Conservation (phyloP, 1,140 invertebrate species). For the Drosophila ananassae region DNA sequence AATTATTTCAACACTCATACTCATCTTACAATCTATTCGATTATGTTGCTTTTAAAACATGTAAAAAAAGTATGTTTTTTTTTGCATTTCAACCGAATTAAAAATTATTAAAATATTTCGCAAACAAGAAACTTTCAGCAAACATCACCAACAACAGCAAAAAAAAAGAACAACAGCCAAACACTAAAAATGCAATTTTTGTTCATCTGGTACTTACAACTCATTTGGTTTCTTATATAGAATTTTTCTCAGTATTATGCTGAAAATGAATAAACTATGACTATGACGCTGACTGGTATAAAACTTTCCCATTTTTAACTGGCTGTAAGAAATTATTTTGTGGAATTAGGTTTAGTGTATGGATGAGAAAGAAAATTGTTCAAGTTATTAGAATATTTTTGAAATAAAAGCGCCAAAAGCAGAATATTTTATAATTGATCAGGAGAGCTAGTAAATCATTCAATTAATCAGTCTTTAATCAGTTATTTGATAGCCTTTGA, state of each 20-base stretch:
- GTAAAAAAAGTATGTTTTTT: neutral
- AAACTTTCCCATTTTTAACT: constrained; percentile 53
- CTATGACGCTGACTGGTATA: constrained; percentile 62
- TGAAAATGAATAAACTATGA: constrained; percentile 77
- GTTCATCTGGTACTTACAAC: constrained; percentile 66
- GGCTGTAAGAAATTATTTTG: constrained; percentile 51
- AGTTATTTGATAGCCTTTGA: no score
- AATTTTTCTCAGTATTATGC: constrained; percentile 76
- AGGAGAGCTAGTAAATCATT: no score
- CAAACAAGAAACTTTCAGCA: constrained; percentile 35
- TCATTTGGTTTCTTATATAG: constrained; percentile 70
- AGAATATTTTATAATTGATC: no score
- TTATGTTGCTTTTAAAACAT: constrained; percentile 28
- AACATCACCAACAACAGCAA: constrained; percentile 28
- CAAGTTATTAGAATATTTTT: neutral
- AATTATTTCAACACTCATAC: neutral
- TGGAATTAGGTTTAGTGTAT: constrained; percentile 4
- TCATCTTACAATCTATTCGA: constrained; percentile 7
- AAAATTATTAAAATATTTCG: constrained; percentile 21
- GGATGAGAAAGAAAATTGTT: constrained; percentile 1
- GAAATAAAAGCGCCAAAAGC: neutral
- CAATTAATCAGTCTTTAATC: no score
- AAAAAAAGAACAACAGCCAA: constrained; percentile 34
- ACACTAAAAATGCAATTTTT: constrained; percentile 7
- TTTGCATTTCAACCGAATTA: constrained; percentile 30